Conservation (phyloP, 2,888 invertebrate genomes). For the Platypus cylindrus region DNA sequence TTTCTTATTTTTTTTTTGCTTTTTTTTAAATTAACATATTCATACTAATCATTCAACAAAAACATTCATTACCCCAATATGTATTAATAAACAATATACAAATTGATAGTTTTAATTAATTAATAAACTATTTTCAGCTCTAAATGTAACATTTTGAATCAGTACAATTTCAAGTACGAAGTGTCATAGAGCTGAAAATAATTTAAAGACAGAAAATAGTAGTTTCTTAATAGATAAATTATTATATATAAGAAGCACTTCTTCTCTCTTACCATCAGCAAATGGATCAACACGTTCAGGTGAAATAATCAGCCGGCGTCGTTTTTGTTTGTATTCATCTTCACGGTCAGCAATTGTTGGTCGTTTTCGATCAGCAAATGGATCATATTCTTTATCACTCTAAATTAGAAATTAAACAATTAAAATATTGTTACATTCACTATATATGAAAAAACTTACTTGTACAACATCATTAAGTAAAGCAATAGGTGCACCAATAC, state of each 20-base stretch:
- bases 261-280: constrained; percentile 84
- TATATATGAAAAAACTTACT: constrained; percentile 37
- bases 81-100: too few species aligned
- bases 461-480: constrained; percentile 82
- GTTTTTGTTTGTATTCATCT: constrained; percentile 88
- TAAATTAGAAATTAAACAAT: too few species aligned
- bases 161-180: too few species aligned
- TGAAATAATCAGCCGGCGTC: constrained; percentile 86
- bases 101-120: too few species aligned
- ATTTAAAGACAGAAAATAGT: too few species aligned
- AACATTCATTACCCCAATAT: constrained; percentile 27
- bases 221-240: too few species aligned
- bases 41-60: constrained; percentile 16
- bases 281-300: constrained; percentile 96
- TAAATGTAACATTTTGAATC: too few species aligned
- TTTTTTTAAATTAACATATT: constrained; percentile 11
- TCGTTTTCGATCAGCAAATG: constrained; percentile 81
- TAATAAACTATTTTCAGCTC: too few species aligned
- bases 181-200: too few species aligned
- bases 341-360: constrained; percentile 92
- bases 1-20: constrained; percentile 15
- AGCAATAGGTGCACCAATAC: constrained; percentile 72
- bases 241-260: too few species aligned
- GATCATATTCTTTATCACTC: constrained; percentile 88
- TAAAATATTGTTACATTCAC: neutral